Evolutionary conservation across 2,797 vertebrate genomes (phyloP).

Genomic region (Rhinophrynus dorsalis): DNA sequence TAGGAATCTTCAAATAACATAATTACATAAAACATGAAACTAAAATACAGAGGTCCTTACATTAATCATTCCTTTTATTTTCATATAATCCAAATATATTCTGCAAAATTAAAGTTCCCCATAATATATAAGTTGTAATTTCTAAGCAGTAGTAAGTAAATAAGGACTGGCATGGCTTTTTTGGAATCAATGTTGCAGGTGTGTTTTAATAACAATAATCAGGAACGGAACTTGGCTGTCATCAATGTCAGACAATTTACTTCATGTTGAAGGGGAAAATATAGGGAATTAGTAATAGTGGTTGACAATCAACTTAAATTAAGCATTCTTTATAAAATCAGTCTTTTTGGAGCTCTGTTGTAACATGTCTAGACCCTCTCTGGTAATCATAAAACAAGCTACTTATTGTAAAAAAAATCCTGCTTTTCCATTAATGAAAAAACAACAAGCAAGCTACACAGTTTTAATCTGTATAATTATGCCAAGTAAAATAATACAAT

Average conservation of each 20-base stretch:
- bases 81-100: conserved; percentile 7
- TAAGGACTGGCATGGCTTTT: conserved; percentile 15
- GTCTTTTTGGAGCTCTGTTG: conserved; percentile 14
- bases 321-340: conserved; percentile 6
- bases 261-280: conserved; percentile 37
- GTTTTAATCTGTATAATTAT: too few species aligned
- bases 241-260: conserved; percentile 31
- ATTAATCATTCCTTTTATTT: neutral
- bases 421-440: too few species aligned
- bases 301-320: conserved; percentile 34
- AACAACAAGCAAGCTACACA: too few species aligned
- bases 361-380: too few species aligned
- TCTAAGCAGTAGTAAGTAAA: neutral
- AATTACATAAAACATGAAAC: neutral
- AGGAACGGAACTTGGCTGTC: conserved; percentile 33
- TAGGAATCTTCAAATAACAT: neutral
- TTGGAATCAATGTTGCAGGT: conserved; percentile 36
- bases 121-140: neutral
- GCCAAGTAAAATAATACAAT: too few species aligned
- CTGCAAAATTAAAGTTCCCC: neutral
- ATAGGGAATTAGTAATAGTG: conserved; percentile 27
- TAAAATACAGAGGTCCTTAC: neutral
- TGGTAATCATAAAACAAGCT: too few species aligned
- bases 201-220: conserved; percentile 42
- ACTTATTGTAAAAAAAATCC: too few species aligned